Conservation (phyloP, 2,113 vertebrate genomes). For the Lepus americanus region DNA sequence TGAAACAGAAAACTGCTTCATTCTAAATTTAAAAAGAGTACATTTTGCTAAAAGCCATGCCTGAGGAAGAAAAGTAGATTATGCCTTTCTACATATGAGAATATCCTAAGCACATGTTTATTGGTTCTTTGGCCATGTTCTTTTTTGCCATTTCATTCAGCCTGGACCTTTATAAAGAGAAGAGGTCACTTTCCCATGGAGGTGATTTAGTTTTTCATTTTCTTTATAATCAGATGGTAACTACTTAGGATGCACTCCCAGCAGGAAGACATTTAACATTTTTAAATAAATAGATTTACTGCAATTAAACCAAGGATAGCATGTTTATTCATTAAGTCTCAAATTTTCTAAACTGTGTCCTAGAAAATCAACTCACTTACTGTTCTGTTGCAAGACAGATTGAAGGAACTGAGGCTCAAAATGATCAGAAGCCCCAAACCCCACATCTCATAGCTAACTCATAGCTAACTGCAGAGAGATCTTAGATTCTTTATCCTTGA, state of each 20-base stretch:
- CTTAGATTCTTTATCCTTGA: neutral
- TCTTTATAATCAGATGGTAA: conserved; percentile 51
- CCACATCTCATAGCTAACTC: neutral
- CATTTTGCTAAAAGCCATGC: conserved; percentile 49
- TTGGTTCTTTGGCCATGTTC: neutral
- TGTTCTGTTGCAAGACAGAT: neutral
- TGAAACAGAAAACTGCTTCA: conserved; percentile 47
- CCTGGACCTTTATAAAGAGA: conserved; percentile 21
- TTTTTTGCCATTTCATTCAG: conserved; percentile 25
- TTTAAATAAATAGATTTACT: conserved; percentile 56
- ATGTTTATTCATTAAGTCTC: conserved; percentile 11
- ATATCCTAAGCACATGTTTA: neutral
- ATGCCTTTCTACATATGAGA: neutral
- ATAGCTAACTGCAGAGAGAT: neutral
- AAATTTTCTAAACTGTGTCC: neutral
- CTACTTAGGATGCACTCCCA: conserved; percentile 29
- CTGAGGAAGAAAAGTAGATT: neutral
- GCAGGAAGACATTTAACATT: conserved; percentile 62
- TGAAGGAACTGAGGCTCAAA: neutral
- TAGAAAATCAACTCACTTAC: neutral
- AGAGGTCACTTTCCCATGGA: conserved; percentile 46
- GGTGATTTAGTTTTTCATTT: conserved; percentile 69
- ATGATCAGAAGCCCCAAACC: neutral
- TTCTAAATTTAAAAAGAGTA: neutral
- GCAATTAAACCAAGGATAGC: conserved; percentile 33